Base-by-base conservation (phyloP, 2,888 invertebrate genomes). In the Syrphus vitripennis region DNA sequence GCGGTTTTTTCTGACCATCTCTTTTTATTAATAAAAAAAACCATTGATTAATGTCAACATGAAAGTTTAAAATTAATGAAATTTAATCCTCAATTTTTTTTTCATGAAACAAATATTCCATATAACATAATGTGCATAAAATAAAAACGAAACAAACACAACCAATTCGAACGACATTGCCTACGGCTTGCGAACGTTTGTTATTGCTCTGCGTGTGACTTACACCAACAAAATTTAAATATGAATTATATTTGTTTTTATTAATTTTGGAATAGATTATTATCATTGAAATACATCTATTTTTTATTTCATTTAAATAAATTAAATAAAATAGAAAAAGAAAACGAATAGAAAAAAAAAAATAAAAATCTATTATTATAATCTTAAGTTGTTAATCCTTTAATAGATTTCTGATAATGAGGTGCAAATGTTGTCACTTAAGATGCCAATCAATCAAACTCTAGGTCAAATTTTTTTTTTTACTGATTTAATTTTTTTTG, bases 401-500 rank as follows among this genome's bases (percentile, higher is more conserved):
- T 34, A 67, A 67, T 67, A 34, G 67, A 67, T 67, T 50, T 67
- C 34, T 34, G 21, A 67, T 74, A 75, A 79, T 79, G 70, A 79
- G 65, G 83, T 83, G 83, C 65, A 75, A 83, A 79, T 83, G 71
- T 79, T 83, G 79, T 57, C 83, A 71, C 83, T 21, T 34, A 50
- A 34, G 34, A 67, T 50, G n/a, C n/a, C n/a, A 24, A 67, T 67
- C 34, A 34, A 67, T 67, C 67, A 67, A 67, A 67, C 2, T 26
- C 3, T 14, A 24, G 2, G 4, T 50, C 14, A 24, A 24, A 24
- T 50, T 50, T n/a, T n/a, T n/a, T n/a, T n/a, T n/a, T n/a, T 6
- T 21, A 48, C 21, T 21, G 14, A 50, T 21, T 45, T 19, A 4
- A 19, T 42, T 16, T 19, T 42, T 9, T 29, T 29, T 29, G 3